Conservation (phyloP, 35 echinoderm and acorn worm genomes). For the Chiridota heheva region DNA sequence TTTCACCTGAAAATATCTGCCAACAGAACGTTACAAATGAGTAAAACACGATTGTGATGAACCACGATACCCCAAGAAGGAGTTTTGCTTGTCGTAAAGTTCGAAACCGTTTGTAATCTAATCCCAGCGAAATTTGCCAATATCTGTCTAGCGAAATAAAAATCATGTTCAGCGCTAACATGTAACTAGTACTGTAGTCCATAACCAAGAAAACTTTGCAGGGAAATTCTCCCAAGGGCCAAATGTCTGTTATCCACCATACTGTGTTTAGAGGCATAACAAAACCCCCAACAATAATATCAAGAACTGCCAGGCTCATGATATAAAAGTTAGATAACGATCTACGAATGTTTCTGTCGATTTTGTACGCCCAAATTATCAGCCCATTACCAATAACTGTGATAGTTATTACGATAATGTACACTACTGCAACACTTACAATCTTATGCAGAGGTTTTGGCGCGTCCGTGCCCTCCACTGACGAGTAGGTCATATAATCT, state of each 20-base stretch:
- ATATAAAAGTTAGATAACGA: slow-evolving; percentile 48
- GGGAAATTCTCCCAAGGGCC: slow-evolving; percentile 42
- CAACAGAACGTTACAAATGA: slow-evolving; percentile 16
- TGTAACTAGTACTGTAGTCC: slow-evolving; percentile 45
- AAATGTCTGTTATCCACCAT: slow-evolving; percentile 33
- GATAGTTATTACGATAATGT: not conserved
- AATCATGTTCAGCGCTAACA: slow-evolving; percentile 39
- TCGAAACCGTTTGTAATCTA: slow-evolving; percentile 20
- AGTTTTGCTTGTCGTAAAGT: not conserved
- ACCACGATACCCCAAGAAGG: slow-evolving; percentile 13
- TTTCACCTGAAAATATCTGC: not conserved
- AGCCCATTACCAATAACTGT: slow-evolving; percentile 43
- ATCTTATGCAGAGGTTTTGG: slow-evolving; percentile 6
- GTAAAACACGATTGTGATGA: slow-evolving; percentile 16
- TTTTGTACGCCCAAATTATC: slow-evolving; percentile 34
- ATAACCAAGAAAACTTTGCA: slow-evolving; percentile 53
- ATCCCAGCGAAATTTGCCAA: slow-evolving; percentile 13
- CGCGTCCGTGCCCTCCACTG: too few relatives aligned
- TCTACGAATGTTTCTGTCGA: slow-evolving; percentile 11
- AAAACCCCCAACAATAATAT: slow-evolving; percentile 27
- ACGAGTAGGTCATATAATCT: too few relatives aligned
- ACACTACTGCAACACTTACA: not conserved
- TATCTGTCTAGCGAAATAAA: slow-evolving; percentile 32
- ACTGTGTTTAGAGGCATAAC: slow-evolving; percentile 34
- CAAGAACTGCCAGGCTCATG: slow-evolving; percentile 35